Evolutionary conservation across 2,113 vertebrate genomes (phyloP), one percentile per base, ranked within the genome.

Genomic region (Madoqua kirkii): DNA sequence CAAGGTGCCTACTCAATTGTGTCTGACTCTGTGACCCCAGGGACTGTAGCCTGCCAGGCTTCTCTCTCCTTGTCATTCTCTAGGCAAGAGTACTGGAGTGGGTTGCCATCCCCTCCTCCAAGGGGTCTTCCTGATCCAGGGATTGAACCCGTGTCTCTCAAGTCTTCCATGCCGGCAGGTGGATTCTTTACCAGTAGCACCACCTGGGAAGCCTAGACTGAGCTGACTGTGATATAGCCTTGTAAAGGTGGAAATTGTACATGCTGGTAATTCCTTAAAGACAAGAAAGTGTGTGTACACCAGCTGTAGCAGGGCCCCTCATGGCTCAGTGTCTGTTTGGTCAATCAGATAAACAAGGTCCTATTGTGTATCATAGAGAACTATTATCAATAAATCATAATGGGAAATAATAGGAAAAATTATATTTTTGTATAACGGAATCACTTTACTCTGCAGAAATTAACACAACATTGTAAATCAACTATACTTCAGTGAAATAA

Each of bases 231-330:
- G 29, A 8, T 7, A 3, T 17, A 71, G 45, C 74, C 45, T 93
- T 86, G 54, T 12, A 52, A 85, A 74, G 36, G 64, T 33, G 5
- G 27, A 50, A 12, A 16, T 57, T 50, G 25, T 36, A 14, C 31
- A 5, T 4, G 4, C 21, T 45, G 29, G 15, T 59, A 3, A 54
- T 57, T 88, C 48, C 40, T 48, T 48, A 14, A 29, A 95, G 57
- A 50, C 12, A 40, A 62, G 86, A 19, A 52, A 62, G 7, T 23
- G 7, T 55, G 45, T 82, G 16, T 55, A 23, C 5, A 15, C 2
- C 27, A 10, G 1, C 31, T 82, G 4, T 16, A 14, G 4, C 1
- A 64, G 36, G 48, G 33, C n/a, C 36, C 11, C 2, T 0, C 11
- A 4, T 3, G 48, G 7, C 59, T 67, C 17, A 13, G 29, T 15